phyloP scores from a whole-genome alignment of 2,113 vertebrate genomes.

The Hippocampus barbouri region DNA sequence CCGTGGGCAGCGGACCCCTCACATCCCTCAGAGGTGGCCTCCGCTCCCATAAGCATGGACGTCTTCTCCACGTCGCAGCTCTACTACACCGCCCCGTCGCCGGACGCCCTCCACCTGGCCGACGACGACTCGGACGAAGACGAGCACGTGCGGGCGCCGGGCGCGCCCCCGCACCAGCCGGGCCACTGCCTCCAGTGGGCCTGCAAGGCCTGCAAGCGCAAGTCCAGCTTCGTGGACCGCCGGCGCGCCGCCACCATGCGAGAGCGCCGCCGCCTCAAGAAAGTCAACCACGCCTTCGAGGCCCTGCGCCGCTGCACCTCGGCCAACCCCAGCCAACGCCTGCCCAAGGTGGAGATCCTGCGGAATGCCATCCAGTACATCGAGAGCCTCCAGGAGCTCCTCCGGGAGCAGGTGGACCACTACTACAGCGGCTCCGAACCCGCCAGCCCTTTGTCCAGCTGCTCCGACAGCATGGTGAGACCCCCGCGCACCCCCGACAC shows the following conservation, averaged over 20 bases:
- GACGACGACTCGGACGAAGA: slow-evolving; percentile 82
- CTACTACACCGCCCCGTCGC: slow-evolving; percentile 84
- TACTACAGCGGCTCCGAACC: slow-evolving; percentile 89
- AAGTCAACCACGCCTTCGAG: slow-evolving; percentile 97
- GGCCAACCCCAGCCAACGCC: slow-evolving; percentile 89
- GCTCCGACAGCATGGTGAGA: slow-evolving; percentile 92
- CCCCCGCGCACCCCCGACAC: not conserved
- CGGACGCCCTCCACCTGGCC: slow-evolving; percentile 77
- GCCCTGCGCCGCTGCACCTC: slow-evolving; percentile 90
- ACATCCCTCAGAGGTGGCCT: slow-evolving; percentile 72
- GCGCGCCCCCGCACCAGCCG: slow-evolving; percentile 86
- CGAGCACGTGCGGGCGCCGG: slow-evolving; percentile 85
- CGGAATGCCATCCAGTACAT: slow-evolving; percentile 96
- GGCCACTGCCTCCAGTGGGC: slow-evolving; percentile 97
- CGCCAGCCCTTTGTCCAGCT: slow-evolving; percentile 86
- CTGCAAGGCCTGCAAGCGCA: slow-evolving; percentile 96
- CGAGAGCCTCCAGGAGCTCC: slow-evolving; percentile 90
- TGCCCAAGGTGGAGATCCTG: slow-evolving; percentile 98
- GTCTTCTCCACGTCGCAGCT: slow-evolving; percentile 84
- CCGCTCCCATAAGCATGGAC: slow-evolving; percentile 73
- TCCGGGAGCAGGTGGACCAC: slow-evolving; percentile 88
- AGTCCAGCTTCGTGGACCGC: slow-evolving; percentile 87
- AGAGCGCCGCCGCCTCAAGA: slow-evolving; percentile 91
- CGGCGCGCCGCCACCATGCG: slow-evolving; percentile 94
- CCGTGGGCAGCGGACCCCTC: slow-evolving; percentile 64